A percentile compares a stretch with the other conserved stretches of the same genome.
Evolutionary conservation across 2,888 invertebrate species (phyloP).

Genomic region (Cryptus viduatorius): DNA sequence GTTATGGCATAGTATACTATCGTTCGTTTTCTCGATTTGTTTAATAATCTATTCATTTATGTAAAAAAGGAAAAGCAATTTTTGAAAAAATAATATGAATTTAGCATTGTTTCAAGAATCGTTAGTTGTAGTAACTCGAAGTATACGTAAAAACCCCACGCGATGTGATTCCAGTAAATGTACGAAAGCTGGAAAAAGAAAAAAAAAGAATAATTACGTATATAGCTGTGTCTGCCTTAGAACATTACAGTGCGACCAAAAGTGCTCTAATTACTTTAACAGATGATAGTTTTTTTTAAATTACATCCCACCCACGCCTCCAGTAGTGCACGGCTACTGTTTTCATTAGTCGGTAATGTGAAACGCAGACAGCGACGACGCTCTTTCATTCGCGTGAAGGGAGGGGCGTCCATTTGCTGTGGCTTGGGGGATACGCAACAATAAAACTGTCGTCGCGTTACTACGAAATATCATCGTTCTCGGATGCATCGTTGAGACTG

Average conservation of each 20-base stretch:
- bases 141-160: no score
- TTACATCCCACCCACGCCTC: conserved; percentile 46
- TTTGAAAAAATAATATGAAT: no score
- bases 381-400: conserved; percentile 37
- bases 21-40: no score
- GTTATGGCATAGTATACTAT: no score
- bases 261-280: conserved; percentile 49
- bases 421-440: not conserved
- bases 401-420: conserved; percentile 31
- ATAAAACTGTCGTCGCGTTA: conserved; percentile 47
- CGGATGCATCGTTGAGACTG: not conserved
- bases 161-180: not conserved
- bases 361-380: conserved; percentile 56
- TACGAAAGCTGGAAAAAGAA: conserved; percentile 8
- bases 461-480: not conserved
- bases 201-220: conserved; percentile 14
- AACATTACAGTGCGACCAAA: conserved; percentile 38
- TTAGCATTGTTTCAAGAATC: no score
- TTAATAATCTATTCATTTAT: no score
- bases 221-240: conserved; percentile 11
- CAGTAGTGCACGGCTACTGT: conserved; percentile 42
- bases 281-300: conserved; percentile 54
- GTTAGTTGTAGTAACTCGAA: no score
- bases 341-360: conserved; percentile 66
- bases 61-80: no score